These are phyloP conservation scores for Cirrhinus molitorella DNA, from an alignment of 2,797 vertebrate genomes.

Conservation along the genomic window DNA sequence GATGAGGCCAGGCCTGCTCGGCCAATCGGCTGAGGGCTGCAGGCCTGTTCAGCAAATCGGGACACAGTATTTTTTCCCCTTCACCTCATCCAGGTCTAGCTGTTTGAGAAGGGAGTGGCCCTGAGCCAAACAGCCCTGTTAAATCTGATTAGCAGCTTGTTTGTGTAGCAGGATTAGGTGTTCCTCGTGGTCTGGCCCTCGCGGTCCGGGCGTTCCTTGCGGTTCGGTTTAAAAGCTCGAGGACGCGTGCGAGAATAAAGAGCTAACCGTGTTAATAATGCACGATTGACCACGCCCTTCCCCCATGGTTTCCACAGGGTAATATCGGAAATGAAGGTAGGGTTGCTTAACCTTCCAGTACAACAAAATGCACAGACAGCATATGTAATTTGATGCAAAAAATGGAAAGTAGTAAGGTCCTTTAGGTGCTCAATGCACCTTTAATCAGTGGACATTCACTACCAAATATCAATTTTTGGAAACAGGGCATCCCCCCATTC, in stretches of 20 bases:
- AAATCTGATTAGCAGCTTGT: slow-evolving; percentile 60
- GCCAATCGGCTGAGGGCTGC: slow-evolving; percentile 10
- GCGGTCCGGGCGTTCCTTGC: neutral
- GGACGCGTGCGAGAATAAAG: slow-evolving; percentile 9
- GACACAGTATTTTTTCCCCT: neutral
- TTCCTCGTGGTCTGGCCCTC: slow-evolving; percentile 41
- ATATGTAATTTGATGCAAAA: neutral
- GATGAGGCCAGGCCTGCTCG: neutral
- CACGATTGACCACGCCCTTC: slow-evolving; percentile 29
- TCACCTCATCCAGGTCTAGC: slow-evolving; percentile 40
- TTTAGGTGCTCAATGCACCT: neutral
- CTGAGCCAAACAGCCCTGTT: slow-evolving; percentile 20
- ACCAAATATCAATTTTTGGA: slow-evolving; percentile 11
- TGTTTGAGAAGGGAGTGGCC: slow-evolving; percentile 23
- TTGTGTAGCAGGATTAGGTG: slow-evolving; percentile 54
- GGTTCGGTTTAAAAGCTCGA: slow-evolving; percentile 32
- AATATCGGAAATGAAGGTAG: neutral
- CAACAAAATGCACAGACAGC: neutral
- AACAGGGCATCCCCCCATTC: slow-evolving; percentile 6
- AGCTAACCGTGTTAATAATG: slow-evolving; percentile 42
- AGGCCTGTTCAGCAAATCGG: neutral
- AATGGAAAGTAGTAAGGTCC: too few species aligned
- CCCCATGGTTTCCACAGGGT: neutral
- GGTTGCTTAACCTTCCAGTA: too few species aligned
- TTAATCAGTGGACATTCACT: slow-evolving; percentile 14